phyloP scores from a whole-genome alignment of 2,888 invertebrate species.

The Antheraea assamensis region DNA sequence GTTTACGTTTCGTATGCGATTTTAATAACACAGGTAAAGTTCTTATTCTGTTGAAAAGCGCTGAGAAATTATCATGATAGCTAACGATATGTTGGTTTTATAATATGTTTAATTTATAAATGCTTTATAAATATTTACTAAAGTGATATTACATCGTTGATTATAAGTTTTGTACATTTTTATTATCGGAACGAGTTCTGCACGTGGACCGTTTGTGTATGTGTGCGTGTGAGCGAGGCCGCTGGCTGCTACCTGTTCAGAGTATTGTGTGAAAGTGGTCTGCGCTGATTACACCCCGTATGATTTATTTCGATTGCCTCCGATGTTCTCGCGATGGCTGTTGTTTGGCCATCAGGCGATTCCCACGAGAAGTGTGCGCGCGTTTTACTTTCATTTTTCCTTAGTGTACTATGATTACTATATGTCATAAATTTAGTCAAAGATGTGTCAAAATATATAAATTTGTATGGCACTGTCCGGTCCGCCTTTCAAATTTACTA shows the following conservation, averaged over 20 bases:
- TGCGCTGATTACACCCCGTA: not conserved
- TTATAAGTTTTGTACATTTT: not conserved
- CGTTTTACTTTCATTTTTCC: not conserved
- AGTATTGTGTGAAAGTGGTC: constrained; percentile 8
- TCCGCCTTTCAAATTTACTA: not conserved
- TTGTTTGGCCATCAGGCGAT: not conserved
- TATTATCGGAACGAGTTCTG: not conserved
- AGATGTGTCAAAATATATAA: not conserved
- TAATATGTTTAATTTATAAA: no score
- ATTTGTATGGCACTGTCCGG: not conserved
- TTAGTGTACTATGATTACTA: not conserved
- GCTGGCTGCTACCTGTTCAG: not conserved
- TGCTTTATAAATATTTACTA: not conserved
- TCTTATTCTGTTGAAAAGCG: no score
- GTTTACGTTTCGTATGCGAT: no score
- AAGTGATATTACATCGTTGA: not conserved
- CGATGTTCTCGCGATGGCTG: not conserved
- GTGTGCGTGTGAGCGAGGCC: not conserved
- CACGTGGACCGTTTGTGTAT: not conserved
- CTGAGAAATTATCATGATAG: no score
- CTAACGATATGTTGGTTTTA: no score
- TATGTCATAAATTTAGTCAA: not conserved
- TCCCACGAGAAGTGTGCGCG: not conserved
- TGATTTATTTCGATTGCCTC: constrained; percentile 4
- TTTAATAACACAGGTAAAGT: no score